Conservation (phyloP, 1,140 invertebrate species). For the Ericerus pela region DNA sequence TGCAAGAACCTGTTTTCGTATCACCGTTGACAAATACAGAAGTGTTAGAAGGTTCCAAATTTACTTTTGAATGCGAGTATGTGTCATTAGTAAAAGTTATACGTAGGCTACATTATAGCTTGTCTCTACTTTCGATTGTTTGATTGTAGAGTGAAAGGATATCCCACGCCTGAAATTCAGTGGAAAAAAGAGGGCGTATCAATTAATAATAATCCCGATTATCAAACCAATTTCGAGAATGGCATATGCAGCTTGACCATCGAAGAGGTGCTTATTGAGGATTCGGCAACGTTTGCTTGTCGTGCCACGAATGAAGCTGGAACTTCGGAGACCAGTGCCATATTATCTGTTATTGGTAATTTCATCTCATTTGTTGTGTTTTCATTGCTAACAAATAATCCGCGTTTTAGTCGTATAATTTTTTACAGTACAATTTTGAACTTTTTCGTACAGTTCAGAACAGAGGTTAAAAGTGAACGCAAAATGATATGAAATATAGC, state of each 20-base stretch:
- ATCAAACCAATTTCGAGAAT: constrained; percentile 39
- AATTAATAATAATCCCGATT: constrained; percentile 49
- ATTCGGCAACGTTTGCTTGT: constrained; percentile 62
- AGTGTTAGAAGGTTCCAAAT: constrained; percentile 54
- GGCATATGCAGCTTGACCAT: constrained; percentile 50
- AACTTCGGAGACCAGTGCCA: constrained; percentile 52
- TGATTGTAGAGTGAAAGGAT: constrained; percentile 34
- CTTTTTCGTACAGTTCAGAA: not conserved
- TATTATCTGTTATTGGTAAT: constrained; percentile 55
- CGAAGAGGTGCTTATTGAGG: constrained; percentile 67
- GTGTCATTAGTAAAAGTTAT: constrained; percentile 15
- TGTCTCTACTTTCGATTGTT: not conserved
- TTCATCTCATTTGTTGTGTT: not conserved
- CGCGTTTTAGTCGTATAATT: no score
- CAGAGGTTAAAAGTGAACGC: not conserved
- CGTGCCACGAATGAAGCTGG: constrained; percentile 51
- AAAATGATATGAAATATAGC: no score
- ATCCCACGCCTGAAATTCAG: constrained; percentile 40
- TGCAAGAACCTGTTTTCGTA: constrained; percentile 38
- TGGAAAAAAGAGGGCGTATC: constrained; percentile 60
- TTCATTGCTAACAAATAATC: not conserved
- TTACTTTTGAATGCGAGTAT: constrained; percentile 45
- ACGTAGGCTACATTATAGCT: not conserved
- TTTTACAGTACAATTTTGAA: no score
- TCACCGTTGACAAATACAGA: constrained; percentile 49